Conservation (phyloP, 2,888 invertebrate species). For the Microplitis deprimator region DNA sequence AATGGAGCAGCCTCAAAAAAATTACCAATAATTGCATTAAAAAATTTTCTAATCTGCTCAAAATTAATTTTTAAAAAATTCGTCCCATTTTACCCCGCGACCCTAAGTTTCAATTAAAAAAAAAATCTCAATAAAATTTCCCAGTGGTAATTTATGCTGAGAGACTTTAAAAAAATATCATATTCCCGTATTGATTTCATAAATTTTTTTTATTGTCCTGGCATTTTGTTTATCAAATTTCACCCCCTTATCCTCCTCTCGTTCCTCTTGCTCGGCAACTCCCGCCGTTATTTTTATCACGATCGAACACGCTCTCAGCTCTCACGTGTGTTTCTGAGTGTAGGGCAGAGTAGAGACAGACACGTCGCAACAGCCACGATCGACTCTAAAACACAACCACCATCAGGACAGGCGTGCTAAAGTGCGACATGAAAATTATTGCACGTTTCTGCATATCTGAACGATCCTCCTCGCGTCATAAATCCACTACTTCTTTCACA, state of each 20-base stretch:
- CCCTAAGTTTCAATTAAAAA: not conserved
- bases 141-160: not conserved
- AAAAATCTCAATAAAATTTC: not conserved
- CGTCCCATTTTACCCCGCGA: too few species aligned
- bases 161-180: not conserved
- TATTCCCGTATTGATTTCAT: not conserved
- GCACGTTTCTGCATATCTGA: conserved; percentile 62
- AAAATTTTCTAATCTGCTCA: too few species aligned
- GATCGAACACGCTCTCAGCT: conserved; percentile 40
- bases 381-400: conserved; percentile 13
- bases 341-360: conserved; percentile 13
- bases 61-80: too few species aligned
- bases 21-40: too few species aligned
- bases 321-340: conserved; percentile 32
- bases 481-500: conserved; percentile 41
- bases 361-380: conserved; percentile 25
- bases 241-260: conserved; percentile 33
- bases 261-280: conserved; percentile 25
- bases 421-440: conserved; percentile 60
- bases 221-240: conserved; percentile 1
- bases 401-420: conserved; percentile 54
- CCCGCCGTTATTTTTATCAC: conserved; percentile 40
- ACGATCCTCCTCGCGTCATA: conserved; percentile 50
- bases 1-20: too few species aligned
- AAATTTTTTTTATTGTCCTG: conserved; percentile 1